These are phyloP conservation scores for Stigmatopora nigra DNA, from an alignment of 2,113 vertebrate species.

Conservation along the genomic window DNA sequence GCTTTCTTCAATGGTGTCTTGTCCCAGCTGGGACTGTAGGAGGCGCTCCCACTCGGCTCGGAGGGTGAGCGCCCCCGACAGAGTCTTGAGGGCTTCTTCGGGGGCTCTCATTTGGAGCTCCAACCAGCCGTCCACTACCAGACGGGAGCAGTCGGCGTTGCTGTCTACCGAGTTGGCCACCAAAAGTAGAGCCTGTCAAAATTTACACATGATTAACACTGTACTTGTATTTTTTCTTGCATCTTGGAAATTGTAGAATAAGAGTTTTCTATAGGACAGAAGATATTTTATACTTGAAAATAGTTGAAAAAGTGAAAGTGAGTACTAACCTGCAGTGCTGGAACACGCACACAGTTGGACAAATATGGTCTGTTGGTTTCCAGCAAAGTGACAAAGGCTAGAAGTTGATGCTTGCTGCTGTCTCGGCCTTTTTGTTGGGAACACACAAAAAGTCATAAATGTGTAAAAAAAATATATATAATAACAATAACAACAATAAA, in stretches of 20 bases:
- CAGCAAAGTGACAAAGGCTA: conserved; percentile 84
- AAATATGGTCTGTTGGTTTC: conserved; percentile 90
- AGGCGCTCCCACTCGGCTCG: conserved; percentile 74
- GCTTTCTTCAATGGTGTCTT: conserved; percentile 1
- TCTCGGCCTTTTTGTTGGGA: conserved; percentile 23
- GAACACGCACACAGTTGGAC: conserved; percentile 79
- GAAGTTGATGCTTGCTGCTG: conserved; percentile 79
- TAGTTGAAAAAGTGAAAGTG: neutral
- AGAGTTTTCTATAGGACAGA: too few relatives aligned
- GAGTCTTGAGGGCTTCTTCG: conserved; percentile 61
- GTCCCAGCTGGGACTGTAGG: conserved; percentile 70
- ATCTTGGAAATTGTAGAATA: too few relatives aligned
- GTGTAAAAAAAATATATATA: too few relatives aligned
- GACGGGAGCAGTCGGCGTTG: conserved; percentile 75
- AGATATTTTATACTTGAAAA: too few relatives aligned
- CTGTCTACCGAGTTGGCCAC: conserved; percentile 80
- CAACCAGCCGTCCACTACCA: conserved; percentile 85
- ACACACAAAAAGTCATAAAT: neutral
- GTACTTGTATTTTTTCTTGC: neutral
- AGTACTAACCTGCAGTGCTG: conserved; percentile 76
- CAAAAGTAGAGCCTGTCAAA: conserved; percentile 75
- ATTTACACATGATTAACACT: neutral
- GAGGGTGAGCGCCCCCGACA: conserved; percentile 70
- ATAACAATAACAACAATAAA: neutral
- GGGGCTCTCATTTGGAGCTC: conserved; percentile 68